Evolutionary conservation across 2,113 vertebrate genomes (phyloP), one percentile per base, ranked within the genome.

Genomic region (Hucho hucho): DNA sequence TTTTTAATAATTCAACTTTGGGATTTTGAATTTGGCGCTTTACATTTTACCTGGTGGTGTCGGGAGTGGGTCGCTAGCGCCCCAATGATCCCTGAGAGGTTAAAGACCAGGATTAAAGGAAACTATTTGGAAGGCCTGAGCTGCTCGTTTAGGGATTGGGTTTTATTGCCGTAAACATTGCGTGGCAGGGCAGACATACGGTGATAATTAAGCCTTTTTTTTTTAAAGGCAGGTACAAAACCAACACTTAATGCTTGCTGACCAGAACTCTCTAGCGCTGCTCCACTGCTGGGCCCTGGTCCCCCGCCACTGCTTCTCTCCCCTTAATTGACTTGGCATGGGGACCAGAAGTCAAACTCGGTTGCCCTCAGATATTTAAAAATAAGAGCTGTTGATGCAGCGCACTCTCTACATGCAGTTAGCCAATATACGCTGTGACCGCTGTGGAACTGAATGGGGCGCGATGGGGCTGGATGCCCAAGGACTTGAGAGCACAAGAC

Each of bases 121-220:
- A 76, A 56, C 26, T 72, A 69, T 82, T 73, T 83, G 75, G 78
- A 80, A 77, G 75, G 61, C 66, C 26, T 64, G 56, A 71, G 69
- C 68, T 84, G 70, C 77, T 87, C 77, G 76, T 85, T 83, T 61
- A 80, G 65, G 63, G 53, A 74, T 85, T 64, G 43, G 20, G 20
- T 76, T 74, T 77, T 74, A 77, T 76, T 58, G 58, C 71, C 18
- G 70, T 79, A 69, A 79, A 69, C 74, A 69, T 74, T 72, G 74
- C 68, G 53, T 76, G 81, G 78, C 63, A 79, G 70, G 69, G 65
- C 63, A 76, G 74, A 68, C 75, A 80, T 66, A 69, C 65, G 65
- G 43, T 70, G 65, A 75, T 83, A 77, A 83, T 79, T 71, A 72
- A 11, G 20, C 47, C 7, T 73, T 79, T 43, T 75, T 4, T 86